Percentiles rank a stretch among this genome's conserved stretches.
Evolutionary conservation across 2,113 vertebrate genomes (phyloP).

Genomic region (Mormyrus iriodes): DNA sequence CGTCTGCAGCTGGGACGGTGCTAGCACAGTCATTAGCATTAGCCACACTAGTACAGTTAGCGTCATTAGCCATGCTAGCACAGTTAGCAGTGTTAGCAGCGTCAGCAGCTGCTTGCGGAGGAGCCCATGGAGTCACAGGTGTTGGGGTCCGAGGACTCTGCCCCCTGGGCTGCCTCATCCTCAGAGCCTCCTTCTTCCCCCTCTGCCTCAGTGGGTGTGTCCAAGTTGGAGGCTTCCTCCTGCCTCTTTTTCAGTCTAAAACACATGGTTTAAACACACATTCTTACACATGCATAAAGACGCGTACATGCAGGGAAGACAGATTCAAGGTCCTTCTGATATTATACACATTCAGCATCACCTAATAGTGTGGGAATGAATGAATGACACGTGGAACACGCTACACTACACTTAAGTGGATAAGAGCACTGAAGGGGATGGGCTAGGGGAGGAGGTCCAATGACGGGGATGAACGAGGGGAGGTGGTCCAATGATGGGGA

Average conservation of each 20-base stretch:
- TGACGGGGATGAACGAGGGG: too few species aligned
- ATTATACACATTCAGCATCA: neutral
- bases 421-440: too few species aligned
- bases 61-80: conserved; percentile 8
- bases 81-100: neutral
- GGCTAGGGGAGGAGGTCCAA: too few species aligned
- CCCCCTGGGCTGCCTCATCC: conserved; percentile 39
- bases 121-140: conserved; percentile 85
- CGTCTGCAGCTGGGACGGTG: conserved; percentile 23
- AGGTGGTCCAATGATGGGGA: too few species aligned
- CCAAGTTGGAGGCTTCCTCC: conserved; percentile 49
- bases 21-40: conserved; percentile 56
- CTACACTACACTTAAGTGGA: too few species aligned
- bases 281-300: neutral
- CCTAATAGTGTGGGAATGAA: neutral
- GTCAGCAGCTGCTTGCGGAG: conserved; percentile 68
- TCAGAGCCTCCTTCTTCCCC: conserved; percentile 34
- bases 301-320: neutral
- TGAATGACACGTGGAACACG: too few species aligned
- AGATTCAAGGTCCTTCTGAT: neutral
- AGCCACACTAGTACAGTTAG: conserved; percentile 33
- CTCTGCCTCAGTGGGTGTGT: conserved; percentile 43
- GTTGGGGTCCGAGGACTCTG: conserved; percentile 64
- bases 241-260: conserved; percentile 77
- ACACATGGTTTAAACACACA: neutral